Evolutionary conservation across 2,113 vertebrate genomes (phyloP), one percentile per base, ranked within the genome.

Genomic region (Bostrychus sinensis): DNA sequence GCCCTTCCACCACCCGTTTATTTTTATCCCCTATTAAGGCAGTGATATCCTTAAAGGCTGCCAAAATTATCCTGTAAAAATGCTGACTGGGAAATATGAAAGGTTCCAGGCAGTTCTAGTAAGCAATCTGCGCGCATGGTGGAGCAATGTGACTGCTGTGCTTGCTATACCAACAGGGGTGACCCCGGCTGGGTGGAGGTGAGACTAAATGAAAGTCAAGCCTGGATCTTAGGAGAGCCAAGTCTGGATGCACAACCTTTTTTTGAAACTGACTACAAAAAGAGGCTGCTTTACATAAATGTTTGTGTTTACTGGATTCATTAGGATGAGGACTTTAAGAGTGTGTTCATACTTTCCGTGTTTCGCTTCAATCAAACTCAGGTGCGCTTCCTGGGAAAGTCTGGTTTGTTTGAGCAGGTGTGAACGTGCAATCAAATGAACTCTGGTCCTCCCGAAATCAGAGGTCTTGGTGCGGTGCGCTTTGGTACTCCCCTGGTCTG

Each of bases 21-120:
- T 91, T 90, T 90, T 86, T 89, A 89, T 89, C 86, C 88, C 83
- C 83, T 89, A 84, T 89, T 86, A 89, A 85, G 89, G 83, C 88
- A 88, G 88, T 78, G 84, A 89, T 89, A 88, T 91, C 85, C 87
- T 91, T 86, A 90, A 88, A 87, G 85, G 87, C 87, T 91, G 90
- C 88, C 89, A 87, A 88, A 89, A 90, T 88, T 84, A 90, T 85
- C 86, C 88, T 48, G 86, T 77, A 88, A 89, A 90, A 87, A 86
- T 78, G 90, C 90, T 91, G 90, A 90, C 88, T 77, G 86, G 67
- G 83, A 90, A 90, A 91, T 84, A 88, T 87, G 86, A 88, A 91
- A 84, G 88, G 86, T 89, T 89, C 86, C 89, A 84, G 86, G 83
- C 86, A 78, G 84, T 87, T 89, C 88, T 88, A 81, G 89, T 89